Evolutionary conservation across 1,140 invertebrate species (phyloP).

Genomic region (Caenorhabditis tropicalis): DNA sequence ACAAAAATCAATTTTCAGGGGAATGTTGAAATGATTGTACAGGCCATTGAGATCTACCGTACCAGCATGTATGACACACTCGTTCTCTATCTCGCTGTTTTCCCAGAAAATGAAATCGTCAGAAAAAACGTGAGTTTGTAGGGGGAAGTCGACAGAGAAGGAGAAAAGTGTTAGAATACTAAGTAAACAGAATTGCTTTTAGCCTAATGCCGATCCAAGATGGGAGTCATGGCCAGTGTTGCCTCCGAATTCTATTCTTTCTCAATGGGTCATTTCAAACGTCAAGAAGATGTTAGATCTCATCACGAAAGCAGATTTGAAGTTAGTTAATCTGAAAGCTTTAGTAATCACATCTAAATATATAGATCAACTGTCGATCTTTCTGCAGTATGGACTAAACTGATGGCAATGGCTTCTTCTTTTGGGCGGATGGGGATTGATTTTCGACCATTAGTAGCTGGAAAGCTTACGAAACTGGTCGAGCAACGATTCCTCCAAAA

Average conservation of each 20-base stretch:
- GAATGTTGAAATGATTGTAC: slow-evolving; percentile 18
- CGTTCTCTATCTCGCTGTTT: slow-evolving; percentile 71
- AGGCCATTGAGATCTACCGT: slow-evolving; percentile 67
- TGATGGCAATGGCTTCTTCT: slow-evolving; percentile 70
- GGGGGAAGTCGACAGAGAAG: not conserved
- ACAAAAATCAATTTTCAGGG: slow-evolving; percentile 3
- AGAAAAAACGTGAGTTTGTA: slow-evolving; percentile 62
- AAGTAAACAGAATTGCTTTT: not conserved
- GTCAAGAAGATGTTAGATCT: slow-evolving; percentile 51
- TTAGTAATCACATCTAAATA: not conserved
- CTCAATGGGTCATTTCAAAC: slow-evolving; percentile 68
- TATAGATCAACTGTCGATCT: slow-evolving; percentile 52
- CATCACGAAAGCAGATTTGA: slow-evolving; percentile 46
- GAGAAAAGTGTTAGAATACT: slow-evolving; percentile 18
- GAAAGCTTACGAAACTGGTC: slow-evolving; percentile 61
- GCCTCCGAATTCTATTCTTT: slow-evolving; percentile 67
- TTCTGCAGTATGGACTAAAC: slow-evolving; percentile 58
- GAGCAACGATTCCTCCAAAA: slow-evolving; percentile 58
- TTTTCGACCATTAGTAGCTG: slow-evolving; percentile 64
- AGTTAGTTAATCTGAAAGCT: not conserved
- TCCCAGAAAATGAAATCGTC: slow-evolving; percentile 66
- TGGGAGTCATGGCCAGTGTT: slow-evolving; percentile 70
- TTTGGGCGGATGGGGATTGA: slow-evolving; percentile 71
- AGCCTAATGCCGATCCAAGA: slow-evolving; percentile 62
- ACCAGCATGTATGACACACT: slow-evolving; percentile 72